Evolutionary conservation across 92 coral and sea anemone genomes (phyloP), one percentile per base, ranked within the genome.

Genomic region (Muricea muricata): DNA sequence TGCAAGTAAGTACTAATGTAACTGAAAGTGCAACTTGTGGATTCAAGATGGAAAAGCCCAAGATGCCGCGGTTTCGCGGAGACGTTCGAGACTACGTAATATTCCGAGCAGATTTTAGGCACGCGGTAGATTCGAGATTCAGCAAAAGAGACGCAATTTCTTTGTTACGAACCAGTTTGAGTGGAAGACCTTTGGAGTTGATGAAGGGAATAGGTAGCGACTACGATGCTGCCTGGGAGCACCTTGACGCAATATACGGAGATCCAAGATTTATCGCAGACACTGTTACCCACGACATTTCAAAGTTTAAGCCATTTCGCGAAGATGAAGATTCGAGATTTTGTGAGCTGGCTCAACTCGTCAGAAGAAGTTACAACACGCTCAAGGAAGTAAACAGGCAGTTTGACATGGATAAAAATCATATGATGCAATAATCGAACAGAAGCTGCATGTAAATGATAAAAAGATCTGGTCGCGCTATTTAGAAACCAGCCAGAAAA

Each of bases 11-110:
- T 23, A 15, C 15, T 23, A 18, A 1, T 1, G 61, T 17, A 0
- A 21, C 20, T 17, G 61, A 54, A 17, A 54, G 61, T 17, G 61
- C 8, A 54, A 54, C 74, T n/a, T 89, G 89, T 42, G 57, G 65
- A 7, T n/a, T n/a, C n/a, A n/a, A n/a, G n/a, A n/a, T n/a, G n/a
- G n/a, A n/a, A n/a, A n/a, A n/a, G n/a, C n/a, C 90, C 3, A 90
- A 85, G 39, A n/a, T n/a, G n/a, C n/a, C n/a, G n/a, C n/a, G 11
- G 6, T 80, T 80, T 54, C 6, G 63, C 23, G 90, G 93, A 42
- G 80, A 89, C 55, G 89, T 84, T 0, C 23, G 89, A n/a, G 89
- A 89, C 1, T 89, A 89, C 26, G 83, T 82, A 79, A 84, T 41
- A 85, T 4, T 81, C 58, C 82, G n/a, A n/a, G n/a, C n/a, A n/a